phyloP scores from a whole-genome alignment of 2,888 invertebrate genomes.

The Coleophora deauratella region DNA sequence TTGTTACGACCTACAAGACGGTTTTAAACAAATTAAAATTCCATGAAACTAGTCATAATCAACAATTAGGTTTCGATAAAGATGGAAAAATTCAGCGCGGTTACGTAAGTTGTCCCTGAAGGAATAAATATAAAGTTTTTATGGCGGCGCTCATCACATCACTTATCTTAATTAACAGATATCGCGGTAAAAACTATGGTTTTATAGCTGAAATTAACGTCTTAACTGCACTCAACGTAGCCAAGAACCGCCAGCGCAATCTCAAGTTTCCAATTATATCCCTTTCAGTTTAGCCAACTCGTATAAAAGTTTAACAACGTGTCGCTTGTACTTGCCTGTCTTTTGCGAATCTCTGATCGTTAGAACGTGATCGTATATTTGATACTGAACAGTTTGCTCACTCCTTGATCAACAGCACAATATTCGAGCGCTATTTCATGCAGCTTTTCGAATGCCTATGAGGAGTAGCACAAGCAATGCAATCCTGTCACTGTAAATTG shows the following conservation, averaged over 20 bases:
- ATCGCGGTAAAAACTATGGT: constrained; percentile 27
- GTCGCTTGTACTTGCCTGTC: constrained; percentile 28
- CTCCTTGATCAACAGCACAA: too few species aligned
- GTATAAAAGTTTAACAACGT: constrained; percentile 63
- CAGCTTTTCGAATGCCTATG: constrained; percentile 5
- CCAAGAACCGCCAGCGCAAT: constrained; percentile 35
- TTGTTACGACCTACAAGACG: too few species aligned
- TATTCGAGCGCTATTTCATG: too few species aligned
- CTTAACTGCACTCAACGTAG: constrained; percentile 35
- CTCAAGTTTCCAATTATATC: constrained; percentile 69
- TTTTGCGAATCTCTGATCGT: constrained; percentile 6
- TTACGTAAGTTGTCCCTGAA: not conserved
- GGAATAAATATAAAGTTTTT: not conserved
- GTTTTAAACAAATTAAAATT: too few species aligned
- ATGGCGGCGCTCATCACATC: constrained; percentile 4
- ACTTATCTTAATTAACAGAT: constrained; percentile 19
- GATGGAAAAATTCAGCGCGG: not conserved
- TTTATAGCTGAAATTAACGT: constrained; percentile 47
- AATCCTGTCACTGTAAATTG: constrained; percentile 60
- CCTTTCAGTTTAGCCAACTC: constrained; percentile 60
- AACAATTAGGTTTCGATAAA: too few species aligned
- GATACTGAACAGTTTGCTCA: too few species aligned
- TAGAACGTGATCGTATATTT: not conserved
- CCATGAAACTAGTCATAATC: too few species aligned
- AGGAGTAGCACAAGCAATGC: constrained; percentile 25